A percentile compares a stretch with the other conserved stretches of the same genome.
Conservation (phyloP, 2,888 invertebrate genomes). For the Ecliptopera silaceata region DNA sequence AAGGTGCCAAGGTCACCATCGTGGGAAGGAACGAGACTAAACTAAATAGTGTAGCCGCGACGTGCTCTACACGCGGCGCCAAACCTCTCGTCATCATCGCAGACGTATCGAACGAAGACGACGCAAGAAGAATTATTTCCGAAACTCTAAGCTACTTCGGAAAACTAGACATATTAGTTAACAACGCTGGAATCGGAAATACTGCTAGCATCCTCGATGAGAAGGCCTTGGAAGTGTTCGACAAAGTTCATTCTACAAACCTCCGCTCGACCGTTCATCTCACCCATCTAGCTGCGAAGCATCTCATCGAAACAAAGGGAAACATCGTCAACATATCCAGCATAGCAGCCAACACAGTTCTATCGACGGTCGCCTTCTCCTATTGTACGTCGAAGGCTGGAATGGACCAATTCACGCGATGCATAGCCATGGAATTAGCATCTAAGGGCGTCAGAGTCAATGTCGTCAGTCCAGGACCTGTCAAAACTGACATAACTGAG, state of each 20-base stretch:
- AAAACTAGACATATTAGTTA: constrained; percentile 45
- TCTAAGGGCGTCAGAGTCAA: constrained; percentile 90
- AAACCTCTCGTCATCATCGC: constrained; percentile 40
- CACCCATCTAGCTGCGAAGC: constrained; percentile 42
- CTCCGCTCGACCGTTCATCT: constrained; percentile 40
- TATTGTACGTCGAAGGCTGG: constrained; percentile 46
- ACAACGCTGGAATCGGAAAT: constrained; percentile 44
- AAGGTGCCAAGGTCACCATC: constrained; percentile 36
- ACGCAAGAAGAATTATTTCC: constrained; percentile 38
- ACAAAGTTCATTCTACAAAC: constrained; percentile 43
- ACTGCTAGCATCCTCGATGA: constrained; percentile 31
- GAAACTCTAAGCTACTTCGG: constrained; percentile 37
- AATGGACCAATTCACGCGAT: constrained; percentile 93
- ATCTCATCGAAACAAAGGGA: constrained; percentile 45
- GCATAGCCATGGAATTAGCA: constrained; percentile 90
- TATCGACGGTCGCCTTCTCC: constrained; percentile 22
- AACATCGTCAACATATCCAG: constrained; percentile 51
- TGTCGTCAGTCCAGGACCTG: constrained; percentile 94
- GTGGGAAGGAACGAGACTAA: constrained; percentile 40
- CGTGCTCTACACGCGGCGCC: constrained; percentile 26
- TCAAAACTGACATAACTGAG: constrained; percentile 62
- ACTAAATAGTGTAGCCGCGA: constrained; percentile 32
- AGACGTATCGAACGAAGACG: constrained; percentile 43
- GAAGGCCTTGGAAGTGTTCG: constrained; percentile 39
- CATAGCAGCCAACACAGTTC: constrained; percentile 28